Evolutionary conservation across 1,140 invertebrate genomes (phyloP).

Genomic region (Procambarus virginalis): DNA sequence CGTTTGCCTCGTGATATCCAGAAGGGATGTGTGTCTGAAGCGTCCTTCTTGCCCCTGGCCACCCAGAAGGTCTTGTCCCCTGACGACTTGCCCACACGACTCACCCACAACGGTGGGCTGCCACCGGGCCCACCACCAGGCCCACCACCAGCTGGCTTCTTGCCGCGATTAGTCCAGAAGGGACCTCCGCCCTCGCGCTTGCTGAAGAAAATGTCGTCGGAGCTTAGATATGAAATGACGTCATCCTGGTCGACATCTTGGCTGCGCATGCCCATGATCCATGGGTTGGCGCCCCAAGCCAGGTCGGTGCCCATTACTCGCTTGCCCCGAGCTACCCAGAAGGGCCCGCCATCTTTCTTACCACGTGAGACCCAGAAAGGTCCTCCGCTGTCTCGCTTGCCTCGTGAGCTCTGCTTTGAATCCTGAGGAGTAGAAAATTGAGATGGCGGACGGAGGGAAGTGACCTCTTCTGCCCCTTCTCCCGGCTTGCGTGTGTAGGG

Average conservation of each 20-base stretch:
- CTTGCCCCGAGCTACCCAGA: conserved; percentile 32
- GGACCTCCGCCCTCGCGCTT: conserved; percentile 28
- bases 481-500: not conserved
- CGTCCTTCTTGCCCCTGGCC: conserved; percentile 40
- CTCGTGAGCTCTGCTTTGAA: not conserved
- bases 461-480: not conserved
- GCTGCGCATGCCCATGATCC: too few species aligned
- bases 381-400: not conserved
- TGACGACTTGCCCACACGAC: too few species aligned
- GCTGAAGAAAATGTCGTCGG: not conserved
- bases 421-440: too few species aligned
- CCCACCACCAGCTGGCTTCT: not conserved
- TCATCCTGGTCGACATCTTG: not conserved
- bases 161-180: conserved; percentile 50
- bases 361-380: conserved; percentile 39
- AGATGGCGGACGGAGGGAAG: too few species aligned
- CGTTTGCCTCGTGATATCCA: conserved; percentile 14
- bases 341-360: conserved; percentile 20
- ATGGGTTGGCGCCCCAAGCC: not conserved
- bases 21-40: not conserved
- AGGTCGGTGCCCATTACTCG: not conserved
- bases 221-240: too few species aligned
- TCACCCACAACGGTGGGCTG: not conserved
- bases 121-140: too few species aligned
- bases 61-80: conserved; percentile 33